These are phyloP conservation scores for Drosophila subpulchrella DNA, from an alignment of 1,140 invertebrate genomes.

Conservation along the genomic window DNA sequence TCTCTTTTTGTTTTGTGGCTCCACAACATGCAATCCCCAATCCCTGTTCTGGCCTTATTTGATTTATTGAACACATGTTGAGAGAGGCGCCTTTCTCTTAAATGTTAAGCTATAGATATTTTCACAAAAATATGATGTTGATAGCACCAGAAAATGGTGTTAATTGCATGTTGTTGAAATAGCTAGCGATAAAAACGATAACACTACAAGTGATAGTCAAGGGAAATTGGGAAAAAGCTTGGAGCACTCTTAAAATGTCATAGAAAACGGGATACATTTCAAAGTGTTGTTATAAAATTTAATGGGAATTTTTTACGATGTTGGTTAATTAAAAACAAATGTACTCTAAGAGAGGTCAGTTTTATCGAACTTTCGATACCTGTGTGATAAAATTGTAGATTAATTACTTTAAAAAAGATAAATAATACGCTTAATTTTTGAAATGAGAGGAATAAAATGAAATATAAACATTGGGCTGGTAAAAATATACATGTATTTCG, in stretches of 20 bases:
- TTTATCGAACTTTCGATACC: background rate
- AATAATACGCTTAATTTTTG: background rate
- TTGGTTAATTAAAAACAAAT: slow-evolving; percentile 1
- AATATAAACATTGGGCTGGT: no score
- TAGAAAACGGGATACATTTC: slow-evolving; percentile 22
- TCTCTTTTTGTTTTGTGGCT: slow-evolving; percentile 54
- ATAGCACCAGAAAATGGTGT: slow-evolving; percentile 31
- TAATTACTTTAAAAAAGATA: background rate
- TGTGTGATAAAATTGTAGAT: no score
- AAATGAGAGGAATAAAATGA: background rate
- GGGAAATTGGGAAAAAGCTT: background rate
- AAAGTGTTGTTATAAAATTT: slow-evolving; percentile 30
- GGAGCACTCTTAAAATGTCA: slow-evolving; percentile 17
- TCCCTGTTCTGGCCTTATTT: slow-evolving; percentile 43
- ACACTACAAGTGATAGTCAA: slow-evolving; percentile 23
- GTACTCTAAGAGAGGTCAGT: background rate
- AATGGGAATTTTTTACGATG: slow-evolving; percentile 17
- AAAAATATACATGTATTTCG: no score
- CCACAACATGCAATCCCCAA: slow-evolving; percentile 56
- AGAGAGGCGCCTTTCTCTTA: slow-evolving; percentile 31
- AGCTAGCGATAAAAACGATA: slow-evolving; percentile 41
- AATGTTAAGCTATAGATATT: slow-evolving; percentile 17
- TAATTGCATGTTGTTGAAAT: slow-evolving; percentile 41
- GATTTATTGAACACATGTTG: slow-evolving; percentile 50
- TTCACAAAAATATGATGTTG: slow-evolving; percentile 14